Evolutionary conservation across 2,888 invertebrate species (phyloP).

Genomic region (Melinopterus prodromus): DNA sequence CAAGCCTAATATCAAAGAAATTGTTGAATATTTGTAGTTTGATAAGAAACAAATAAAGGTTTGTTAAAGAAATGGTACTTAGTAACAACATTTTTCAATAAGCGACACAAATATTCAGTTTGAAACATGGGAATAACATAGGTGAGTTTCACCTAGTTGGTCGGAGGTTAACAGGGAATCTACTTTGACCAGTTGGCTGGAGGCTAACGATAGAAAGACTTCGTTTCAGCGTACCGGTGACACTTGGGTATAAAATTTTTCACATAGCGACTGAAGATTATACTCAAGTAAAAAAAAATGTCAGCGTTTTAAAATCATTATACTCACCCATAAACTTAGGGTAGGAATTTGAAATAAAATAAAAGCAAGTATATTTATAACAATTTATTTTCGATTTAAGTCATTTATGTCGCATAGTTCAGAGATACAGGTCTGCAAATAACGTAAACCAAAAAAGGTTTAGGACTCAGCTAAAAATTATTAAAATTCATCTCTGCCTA

Average conservation of each 20-base stretch:
- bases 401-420: background rate
- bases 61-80: background rate
- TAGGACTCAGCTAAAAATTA: background rate
- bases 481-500: background rate
- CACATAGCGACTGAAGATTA: no score
- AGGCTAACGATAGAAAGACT: no score
- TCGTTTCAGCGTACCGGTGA: no score
- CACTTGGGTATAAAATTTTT: no score
- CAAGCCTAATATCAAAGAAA: background rate
- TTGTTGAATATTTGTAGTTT: background rate
- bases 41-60: background rate
- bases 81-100: background rate
- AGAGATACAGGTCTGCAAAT: background rate
- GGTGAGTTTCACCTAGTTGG: no score
- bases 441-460: background rate
- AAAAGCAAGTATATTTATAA: constrained; percentile 16
- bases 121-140: no score
- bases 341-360: background rate
- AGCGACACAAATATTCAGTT: background rate
- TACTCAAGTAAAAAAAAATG: no score
- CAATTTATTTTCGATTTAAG: constrained; percentile 16
- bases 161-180: no score
- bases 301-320: no score
- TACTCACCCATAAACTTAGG: no score
- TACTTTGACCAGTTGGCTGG: no score